Conservation (phyloP, 2,797 vertebrate species). For the Danio tinwini region DNA sequence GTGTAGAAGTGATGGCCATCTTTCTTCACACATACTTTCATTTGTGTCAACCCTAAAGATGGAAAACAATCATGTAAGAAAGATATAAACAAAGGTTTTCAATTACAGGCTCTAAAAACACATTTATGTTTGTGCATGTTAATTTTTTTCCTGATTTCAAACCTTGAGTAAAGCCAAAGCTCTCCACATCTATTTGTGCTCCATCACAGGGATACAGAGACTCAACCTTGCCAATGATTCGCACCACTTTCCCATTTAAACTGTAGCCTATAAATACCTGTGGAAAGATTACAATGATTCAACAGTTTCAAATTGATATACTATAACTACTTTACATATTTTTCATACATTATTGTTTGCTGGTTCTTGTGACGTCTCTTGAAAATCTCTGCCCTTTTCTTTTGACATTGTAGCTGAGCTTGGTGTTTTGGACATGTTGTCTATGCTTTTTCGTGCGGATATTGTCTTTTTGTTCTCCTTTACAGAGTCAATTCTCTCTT, state of each 20-base stretch:
- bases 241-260: slow-evolving; percentile 51
- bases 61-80: neutral
- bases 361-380: slow-evolving; percentile 26
- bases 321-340: neutral
- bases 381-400: slow-evolving; percentile 22
- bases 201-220: slow-evolving; percentile 55
- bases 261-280: slow-evolving; percentile 51
- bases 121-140: neutral
- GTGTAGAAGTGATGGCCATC: slow-evolving; percentile 89
- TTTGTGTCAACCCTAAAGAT: slow-evolving; percentile 78
- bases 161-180: slow-evolving; percentile 52
- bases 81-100: neutral
- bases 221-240: slow-evolving; percentile 44
- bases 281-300: neutral
- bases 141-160: neutral
- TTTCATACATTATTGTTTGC: slow-evolving; percentile 5
- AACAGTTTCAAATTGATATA: slow-evolving; percentile 1
- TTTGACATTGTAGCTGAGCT: slow-evolving; percentile 11
- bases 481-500: slow-evolving; percentile 34
- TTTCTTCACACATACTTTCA: slow-evolving; percentile 86
- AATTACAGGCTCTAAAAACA: neutral
- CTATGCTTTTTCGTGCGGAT: slow-evolving; percentile 64
- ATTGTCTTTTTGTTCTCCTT: slow-evolving; percentile 54
- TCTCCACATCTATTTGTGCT: slow-evolving; percentile 52
- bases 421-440: slow-evolving; percentile 58